These are phyloP conservation scores for Pterostichus madidus DNA, from an alignment of 2,888 invertebrate genomes.

Conservation along the genomic window DNA sequence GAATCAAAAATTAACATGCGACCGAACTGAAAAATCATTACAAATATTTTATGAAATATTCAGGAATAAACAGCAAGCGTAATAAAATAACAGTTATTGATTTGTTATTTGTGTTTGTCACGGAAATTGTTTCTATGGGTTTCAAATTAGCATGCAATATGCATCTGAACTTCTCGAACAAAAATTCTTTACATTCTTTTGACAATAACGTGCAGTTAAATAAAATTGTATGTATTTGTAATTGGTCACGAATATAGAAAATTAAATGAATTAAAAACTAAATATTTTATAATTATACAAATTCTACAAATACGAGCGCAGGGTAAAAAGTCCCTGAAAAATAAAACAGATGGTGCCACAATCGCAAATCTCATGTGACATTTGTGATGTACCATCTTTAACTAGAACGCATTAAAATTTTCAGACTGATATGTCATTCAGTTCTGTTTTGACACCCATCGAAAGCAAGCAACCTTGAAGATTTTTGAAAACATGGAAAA, in stretches of 20 bases:
- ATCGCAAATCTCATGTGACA: no score
- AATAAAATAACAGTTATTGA: slow-evolving; percentile 32
- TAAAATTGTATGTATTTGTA: slow-evolving; percentile 67
- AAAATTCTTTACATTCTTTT: slow-evolving; percentile 15
- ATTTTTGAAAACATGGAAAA: no score
- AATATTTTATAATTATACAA: slow-evolving; percentile 12
- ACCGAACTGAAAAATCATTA: slow-evolving; percentile 29
- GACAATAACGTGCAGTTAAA: not conserved
- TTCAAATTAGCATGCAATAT: slow-evolving; percentile 26
- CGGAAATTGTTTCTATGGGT: slow-evolving; percentile 15
- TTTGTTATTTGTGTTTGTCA: slow-evolving; percentile 23
- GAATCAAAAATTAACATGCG: slow-evolving; percentile 51
- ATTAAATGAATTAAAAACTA: slow-evolving; percentile 70
- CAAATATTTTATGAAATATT: slow-evolving; percentile 29
- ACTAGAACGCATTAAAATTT: no score
- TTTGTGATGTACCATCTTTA: no score
- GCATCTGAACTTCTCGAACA: not conserved
- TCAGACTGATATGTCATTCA: no score
- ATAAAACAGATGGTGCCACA: no score
- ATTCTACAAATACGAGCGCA: not conserved
- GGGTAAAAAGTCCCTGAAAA: no score
- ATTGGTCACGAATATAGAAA: slow-evolving; percentile 69
- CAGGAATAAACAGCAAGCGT: not conserved
- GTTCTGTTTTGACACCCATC: no score
- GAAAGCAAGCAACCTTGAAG: no score